phyloP scores from a whole-genome alignment of 2,113 vertebrate species.

The Reinhardtius hippoglossoides region DNA sequence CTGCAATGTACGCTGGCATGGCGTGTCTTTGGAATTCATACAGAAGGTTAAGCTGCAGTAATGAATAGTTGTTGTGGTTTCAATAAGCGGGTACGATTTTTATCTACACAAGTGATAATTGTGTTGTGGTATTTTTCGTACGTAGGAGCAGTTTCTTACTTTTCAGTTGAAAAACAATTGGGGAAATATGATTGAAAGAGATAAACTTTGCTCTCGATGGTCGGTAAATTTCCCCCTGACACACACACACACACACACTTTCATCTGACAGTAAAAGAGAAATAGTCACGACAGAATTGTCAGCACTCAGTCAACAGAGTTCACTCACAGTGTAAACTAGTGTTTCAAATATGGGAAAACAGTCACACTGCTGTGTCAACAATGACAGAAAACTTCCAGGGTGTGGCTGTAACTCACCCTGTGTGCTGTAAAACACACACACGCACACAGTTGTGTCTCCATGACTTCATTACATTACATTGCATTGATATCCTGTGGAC shows the following conservation, averaged over 20 bases:
- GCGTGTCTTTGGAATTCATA: not conserved
- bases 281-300: not conserved
- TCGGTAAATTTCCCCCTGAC: conserved; percentile 10
- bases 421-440: conserved; percentile 46
- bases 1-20: conserved; percentile 17
- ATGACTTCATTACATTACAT: not conserved
- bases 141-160: not conserved
- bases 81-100: not conserved
- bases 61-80: not conserved
- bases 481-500: not conserved
- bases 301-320: conserved; percentile 49
- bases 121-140: not conserved
- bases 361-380: conserved; percentile 71
- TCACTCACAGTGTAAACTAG: conserved; percentile 16
- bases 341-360: conserved; percentile 62
- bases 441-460: not conserved
- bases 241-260: conserved; percentile 15
- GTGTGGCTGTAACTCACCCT: conserved; percentile 65
- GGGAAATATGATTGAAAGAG: conserved; percentile 15
- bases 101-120: conserved; percentile 8
- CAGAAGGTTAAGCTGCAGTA: not conserved
- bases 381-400: conserved; percentile 76
- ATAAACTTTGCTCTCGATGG: not conserved
- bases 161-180: conserved; percentile 1
- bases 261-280: conserved; percentile 33